Evolutionary conservation across 2,113 vertebrate genomes (phyloP).

Genomic region (Tamias sibiricus): DNA sequence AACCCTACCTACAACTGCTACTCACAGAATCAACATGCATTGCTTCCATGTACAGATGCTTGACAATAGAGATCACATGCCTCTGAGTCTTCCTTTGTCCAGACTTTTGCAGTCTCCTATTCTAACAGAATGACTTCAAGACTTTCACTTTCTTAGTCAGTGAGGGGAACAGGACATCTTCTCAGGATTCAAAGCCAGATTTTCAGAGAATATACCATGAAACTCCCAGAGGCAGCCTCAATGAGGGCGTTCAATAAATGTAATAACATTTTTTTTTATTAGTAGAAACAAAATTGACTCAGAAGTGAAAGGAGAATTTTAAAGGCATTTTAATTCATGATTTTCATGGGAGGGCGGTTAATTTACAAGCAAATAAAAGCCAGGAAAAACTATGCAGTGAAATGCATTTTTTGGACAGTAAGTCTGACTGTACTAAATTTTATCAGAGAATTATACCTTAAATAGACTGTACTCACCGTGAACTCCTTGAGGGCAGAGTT

Average conservation of each 20-base stretch:
- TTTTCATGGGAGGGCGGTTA: conserved; percentile 58
- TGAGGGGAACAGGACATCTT: not conserved
- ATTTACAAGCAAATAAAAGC: conserved; percentile 67
- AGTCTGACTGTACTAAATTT: conserved; percentile 3
- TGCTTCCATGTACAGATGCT: not conserved
- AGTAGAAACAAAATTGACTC: conserved; percentile 66
- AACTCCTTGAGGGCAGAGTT: conserved; percentile 5
- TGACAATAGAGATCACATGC: not conserved
- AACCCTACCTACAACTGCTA: not conserved
- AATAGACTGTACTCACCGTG: conserved; percentile 4
- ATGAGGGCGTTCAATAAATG: not conserved
- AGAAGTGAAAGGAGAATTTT: conserved; percentile 53
- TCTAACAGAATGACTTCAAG: not conserved
- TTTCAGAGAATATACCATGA: not conserved
- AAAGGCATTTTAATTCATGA: conserved; percentile 58
- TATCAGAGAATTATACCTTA: conserved; percentile 23
- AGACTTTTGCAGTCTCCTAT: not conserved
- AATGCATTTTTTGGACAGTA: conserved; percentile 21
- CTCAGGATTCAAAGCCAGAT: not conserved
- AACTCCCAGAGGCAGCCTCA: conserved; percentile 11
- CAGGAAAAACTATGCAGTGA: conserved; percentile 6
- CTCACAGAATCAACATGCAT: not conserved
- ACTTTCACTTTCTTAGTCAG: not conserved
- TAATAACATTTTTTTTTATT: conserved; percentile 62
- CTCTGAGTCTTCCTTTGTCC: not conserved